Evolutionary conservation across 2,888 invertebrate species (phyloP).

Genomic region (Hydroisotoma schaefferi): DNA sequence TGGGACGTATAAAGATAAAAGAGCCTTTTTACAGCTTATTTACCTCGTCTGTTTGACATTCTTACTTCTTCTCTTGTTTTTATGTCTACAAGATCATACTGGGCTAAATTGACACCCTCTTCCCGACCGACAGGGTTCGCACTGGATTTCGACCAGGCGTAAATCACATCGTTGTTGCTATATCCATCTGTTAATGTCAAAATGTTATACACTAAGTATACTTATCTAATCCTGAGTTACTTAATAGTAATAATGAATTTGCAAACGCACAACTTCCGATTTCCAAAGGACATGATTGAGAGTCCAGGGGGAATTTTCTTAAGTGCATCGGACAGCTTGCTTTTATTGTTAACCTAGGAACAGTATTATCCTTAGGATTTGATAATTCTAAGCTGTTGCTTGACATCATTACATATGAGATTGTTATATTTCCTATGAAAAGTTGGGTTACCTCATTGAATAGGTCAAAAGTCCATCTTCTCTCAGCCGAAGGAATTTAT

Average conservation of each 20-base stretch:
- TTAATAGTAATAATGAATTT: neutral
- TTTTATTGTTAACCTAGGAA: constrained; percentile 54
- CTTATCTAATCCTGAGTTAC: neutral
- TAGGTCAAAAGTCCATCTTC: constrained; percentile 50
- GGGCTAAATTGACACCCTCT: constrained; percentile 58
- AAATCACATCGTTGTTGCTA: constrained; percentile 58
- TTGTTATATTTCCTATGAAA: neutral
- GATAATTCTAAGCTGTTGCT: neutral
- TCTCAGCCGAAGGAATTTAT: constrained; percentile 53
- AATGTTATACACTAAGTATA: neutral
- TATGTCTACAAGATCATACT: constrained; percentile 59
- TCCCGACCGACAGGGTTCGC: constrained; percentile 55
- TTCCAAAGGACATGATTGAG: constrained; percentile 55
- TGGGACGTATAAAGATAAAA: neutral
- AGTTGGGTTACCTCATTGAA: constrained; percentile 49
- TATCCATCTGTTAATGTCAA: constrained; percentile 56
- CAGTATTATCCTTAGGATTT: neutral
- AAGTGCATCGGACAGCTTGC: constrained; percentile 57
- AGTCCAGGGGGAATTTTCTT: constrained; percentile 57
- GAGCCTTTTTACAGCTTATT: neutral
- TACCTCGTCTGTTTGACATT: constrained; percentile 45
- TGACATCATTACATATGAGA: neutral
- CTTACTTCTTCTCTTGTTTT: constrained; percentile 51
- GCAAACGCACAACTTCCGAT: constrained; percentile 55
- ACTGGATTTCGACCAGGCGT: constrained; percentile 56